Evolutionary conservation across 2,888 invertebrate genomes (phyloP).

Genomic region (Endotricha flammealis): DNA sequence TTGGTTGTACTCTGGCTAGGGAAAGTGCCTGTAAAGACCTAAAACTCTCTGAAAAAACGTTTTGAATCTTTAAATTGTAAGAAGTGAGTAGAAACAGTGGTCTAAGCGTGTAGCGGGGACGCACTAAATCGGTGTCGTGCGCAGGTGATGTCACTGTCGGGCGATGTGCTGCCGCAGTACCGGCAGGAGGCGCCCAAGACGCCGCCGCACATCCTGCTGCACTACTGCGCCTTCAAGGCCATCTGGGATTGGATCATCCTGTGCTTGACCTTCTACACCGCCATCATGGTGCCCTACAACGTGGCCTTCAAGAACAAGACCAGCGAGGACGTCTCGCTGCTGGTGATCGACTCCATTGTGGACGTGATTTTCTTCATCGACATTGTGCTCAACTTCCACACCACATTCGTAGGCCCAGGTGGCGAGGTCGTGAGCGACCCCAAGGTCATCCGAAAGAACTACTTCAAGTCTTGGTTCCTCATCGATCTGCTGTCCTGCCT

Average conservation of each 20-base stretch:
- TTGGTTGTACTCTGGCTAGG: too few species aligned
- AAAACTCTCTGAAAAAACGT: too few species aligned
- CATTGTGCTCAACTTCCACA: constrained; percentile 99
- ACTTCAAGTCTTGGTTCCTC: constrained; percentile 99
- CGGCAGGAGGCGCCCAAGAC: constrained; percentile 99
- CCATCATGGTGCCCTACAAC: constrained; percentile 99
- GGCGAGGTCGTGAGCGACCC: constrained; percentile 99
- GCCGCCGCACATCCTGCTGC: constrained; percentile 98
- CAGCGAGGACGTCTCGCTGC: constrained; percentile 95
- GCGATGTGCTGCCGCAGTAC: constrained; percentile 98
- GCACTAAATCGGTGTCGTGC: too few species aligned
- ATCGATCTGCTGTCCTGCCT: constrained; percentile 99
- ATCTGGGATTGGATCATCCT: constrained; percentile 99
- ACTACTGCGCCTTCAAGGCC: constrained; percentile 99
- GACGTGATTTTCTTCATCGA: constrained; percentile 99
- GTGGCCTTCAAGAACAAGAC: constrained; percentile 99
- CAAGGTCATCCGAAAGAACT: constrained; percentile 98
- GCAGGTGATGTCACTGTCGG: constrained; percentile 93
- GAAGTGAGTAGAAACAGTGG: too few species aligned
- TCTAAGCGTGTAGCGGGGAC: too few species aligned
- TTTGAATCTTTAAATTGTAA: too few species aligned
- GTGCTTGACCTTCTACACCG: constrained; percentile 99
- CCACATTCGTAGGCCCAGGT: constrained; percentile 98
- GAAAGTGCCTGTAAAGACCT: too few species aligned
- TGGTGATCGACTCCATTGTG: constrained; percentile 98